Conservation (phyloP, 2,888 invertebrate genomes). For the Lepidocyrtoides sp. region DNA sequence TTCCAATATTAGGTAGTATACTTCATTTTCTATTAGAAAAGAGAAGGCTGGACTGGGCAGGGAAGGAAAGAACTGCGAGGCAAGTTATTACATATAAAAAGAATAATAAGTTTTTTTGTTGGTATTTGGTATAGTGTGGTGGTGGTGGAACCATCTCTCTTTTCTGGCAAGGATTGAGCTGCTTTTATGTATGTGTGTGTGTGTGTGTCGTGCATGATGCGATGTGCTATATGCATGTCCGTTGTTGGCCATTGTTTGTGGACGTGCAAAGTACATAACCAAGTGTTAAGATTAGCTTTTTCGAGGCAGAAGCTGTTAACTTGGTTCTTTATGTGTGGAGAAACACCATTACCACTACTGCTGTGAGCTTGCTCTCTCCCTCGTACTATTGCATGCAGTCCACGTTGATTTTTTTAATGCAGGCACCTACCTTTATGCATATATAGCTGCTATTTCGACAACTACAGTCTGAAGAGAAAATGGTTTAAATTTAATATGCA, state of each 20-base stretch:
- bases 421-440: not conserved
- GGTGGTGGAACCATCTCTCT: slow-evolving; percentile 16
- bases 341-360: slow-evolving; percentile 41
- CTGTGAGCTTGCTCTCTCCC: not conserved
- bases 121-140: slow-evolving; percentile 15
- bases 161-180: slow-evolving; percentile 25
- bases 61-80: slow-evolving; percentile 13
- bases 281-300: slow-evolving; percentile 77
- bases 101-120: too few relatives aligned
- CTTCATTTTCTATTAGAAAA: slow-evolving; percentile 38
- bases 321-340: slow-evolving; percentile 66
- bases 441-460: not conserved
- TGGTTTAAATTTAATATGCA: slow-evolving; percentile 17
- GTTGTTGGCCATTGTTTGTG: slow-evolving; percentile 71
- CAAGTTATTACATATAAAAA: slow-evolving; percentile 36
- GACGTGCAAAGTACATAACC: slow-evolving; percentile 70
- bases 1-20: slow-evolving; percentile 70
- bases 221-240: slow-evolving; percentile 42
- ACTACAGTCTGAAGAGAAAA: not conserved
- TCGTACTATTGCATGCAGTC: too few relatives aligned
- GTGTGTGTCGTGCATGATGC: slow-evolving; percentile 38
- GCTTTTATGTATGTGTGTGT: too few relatives aligned
- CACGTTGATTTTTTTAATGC: too few relatives aligned
- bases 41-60: slow-evolving; percentile 36
- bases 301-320: slow-evolving; percentile 69